Conservation (phyloP, 2,797 vertebrate genomes). For the Poeciliopsis turneri region DNA sequence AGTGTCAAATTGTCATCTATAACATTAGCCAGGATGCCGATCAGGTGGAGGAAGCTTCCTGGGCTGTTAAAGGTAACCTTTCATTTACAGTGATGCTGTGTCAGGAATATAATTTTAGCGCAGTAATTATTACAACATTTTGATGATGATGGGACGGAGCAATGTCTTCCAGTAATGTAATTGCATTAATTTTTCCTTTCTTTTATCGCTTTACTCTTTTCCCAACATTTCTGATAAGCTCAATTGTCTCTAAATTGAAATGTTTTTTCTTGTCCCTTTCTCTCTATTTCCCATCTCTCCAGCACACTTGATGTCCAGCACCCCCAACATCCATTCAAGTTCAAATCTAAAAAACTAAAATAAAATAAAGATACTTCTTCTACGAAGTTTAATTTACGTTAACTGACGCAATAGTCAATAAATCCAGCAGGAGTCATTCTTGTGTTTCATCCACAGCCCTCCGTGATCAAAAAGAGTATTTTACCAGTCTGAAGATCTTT, state of each 20-base stretch:
- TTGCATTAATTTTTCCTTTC: background rate
- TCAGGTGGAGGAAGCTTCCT: slow-evolving; percentile 87
- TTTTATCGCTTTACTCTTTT: background rate
- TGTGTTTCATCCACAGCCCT: slow-evolving; percentile 78
- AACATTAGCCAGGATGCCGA: slow-evolving; percentile 84
- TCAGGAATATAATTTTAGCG: background rate
- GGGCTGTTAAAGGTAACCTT: slow-evolving; percentile 87
- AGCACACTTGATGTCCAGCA: background rate
- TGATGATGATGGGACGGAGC: background rate
- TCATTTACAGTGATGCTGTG: background rate
- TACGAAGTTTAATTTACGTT: background rate
- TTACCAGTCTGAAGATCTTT: slow-evolving; percentile 85
- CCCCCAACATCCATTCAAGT: too few relatives aligned
- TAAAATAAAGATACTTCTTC: background rate
- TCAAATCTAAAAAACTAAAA: too few relatives aligned
- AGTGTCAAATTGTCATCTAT: slow-evolving; percentile 89
- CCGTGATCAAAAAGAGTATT: slow-evolving; percentile 74
- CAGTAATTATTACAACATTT: background rate
- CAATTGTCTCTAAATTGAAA: background rate
- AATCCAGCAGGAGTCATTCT: too few relatives aligned
- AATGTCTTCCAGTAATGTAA: background rate
- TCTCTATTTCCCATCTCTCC: background rate
- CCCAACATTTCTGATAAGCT: background rate
- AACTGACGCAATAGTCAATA: background rate
- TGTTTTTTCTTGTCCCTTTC: background rate